Evolutionary conservation across 2,113 vertebrate genomes (phyloP).

Genomic region (Alouatta palliata): DNA sequence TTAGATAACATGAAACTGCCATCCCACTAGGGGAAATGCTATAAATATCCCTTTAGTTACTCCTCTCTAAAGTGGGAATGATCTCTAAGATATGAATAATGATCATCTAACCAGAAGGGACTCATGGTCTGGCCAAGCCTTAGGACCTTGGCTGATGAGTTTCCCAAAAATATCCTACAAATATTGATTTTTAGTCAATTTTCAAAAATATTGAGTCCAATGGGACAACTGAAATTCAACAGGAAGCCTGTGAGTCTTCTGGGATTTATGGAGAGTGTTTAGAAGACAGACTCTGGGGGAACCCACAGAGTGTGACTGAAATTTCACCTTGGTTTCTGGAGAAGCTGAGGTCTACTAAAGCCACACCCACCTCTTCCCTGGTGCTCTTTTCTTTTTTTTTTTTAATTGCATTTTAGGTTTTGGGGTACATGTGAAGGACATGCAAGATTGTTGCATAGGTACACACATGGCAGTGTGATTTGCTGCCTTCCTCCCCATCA

Average conservation of each 20-base stretch:
- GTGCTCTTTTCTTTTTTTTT: not conserved
- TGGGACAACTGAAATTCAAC: not conserved
- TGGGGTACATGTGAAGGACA: no score
- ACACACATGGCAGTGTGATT: no score
- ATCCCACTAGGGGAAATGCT: not conserved
- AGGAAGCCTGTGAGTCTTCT: not conserved
- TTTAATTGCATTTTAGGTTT: no score
- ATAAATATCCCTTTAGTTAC: not conserved
- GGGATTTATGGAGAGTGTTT: not conserved
- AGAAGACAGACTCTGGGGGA: not conserved
- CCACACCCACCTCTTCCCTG: accelerated
- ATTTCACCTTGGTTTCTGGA: not conserved
- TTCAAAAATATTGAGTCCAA: not conserved
- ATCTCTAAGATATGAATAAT: not conserved
- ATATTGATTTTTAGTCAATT: not conserved
- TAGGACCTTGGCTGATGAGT: not conserved
- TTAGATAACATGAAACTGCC: not conserved
- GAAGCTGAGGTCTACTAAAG: not conserved
- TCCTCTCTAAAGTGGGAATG: not conserved
- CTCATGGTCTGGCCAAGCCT: not conserved
- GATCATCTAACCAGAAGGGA: not conserved
- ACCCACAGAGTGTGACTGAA: not conserved
- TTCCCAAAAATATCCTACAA: conserved; percentile 23
- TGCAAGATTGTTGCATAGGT: no score
- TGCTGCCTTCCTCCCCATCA: no score